phyloP scores from a whole-genome alignment of 1,140 invertebrate species.

The Temnothorax longispinosus region DNA sequence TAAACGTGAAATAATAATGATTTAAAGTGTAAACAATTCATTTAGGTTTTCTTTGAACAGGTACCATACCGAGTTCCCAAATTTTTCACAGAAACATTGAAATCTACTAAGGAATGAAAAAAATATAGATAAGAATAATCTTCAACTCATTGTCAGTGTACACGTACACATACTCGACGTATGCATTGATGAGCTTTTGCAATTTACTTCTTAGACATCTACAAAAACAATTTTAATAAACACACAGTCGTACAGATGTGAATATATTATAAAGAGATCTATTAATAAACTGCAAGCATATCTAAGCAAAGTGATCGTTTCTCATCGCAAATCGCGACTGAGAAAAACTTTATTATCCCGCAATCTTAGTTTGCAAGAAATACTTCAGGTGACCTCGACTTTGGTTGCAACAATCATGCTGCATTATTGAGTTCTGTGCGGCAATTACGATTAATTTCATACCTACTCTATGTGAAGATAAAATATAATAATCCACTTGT shows the following conservation, averaged over 20 bases:
- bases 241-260: not conserved
- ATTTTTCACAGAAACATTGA: not conserved
- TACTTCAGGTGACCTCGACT: slow-evolving; percentile 70
- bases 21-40: not conserved
- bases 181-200: not conserved
- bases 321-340: slow-evolving; percentile 48
- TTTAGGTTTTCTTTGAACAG: not conserved
- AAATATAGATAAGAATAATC: not conserved
- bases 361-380: slow-evolving; percentile 57
- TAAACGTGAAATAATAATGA: not conserved
- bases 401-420: slow-evolving; percentile 61
- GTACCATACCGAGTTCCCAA: not conserved
- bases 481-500: slow-evolving; percentile 21
- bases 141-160: not conserved
- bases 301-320: slow-evolving; percentile 56
- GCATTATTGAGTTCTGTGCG: slow-evolving; percentile 16
- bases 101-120: not conserved
- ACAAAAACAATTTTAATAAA: slow-evolving; percentile 44
- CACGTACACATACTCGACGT: not conserved
- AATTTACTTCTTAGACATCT: not conserved
- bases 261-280: not conserved
- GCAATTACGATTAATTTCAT: slow-evolving; percentile 54
- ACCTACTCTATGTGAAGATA: not conserved
- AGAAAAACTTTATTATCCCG: slow-evolving; percentile 49
- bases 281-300: slow-evolving; percentile 60